Conservation (phyloP, 2,888 invertebrate species). For the Rotaria magnacalcarata region DNA sequence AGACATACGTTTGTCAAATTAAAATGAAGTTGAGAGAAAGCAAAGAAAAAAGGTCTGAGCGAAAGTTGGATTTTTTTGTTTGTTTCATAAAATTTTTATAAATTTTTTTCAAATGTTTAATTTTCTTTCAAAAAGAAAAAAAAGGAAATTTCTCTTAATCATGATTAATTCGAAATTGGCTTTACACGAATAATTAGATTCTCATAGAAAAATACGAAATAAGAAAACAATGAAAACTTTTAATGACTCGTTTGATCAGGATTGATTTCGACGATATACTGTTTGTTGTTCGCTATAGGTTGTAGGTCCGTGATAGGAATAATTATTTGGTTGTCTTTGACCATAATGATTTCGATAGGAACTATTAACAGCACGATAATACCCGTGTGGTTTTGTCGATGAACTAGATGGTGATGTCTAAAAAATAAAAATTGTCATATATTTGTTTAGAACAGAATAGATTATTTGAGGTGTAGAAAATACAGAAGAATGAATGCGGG, state of each 20-base stretch:
- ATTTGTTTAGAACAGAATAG: no score
- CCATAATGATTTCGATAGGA: neutral
- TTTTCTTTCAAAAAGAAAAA: conserved; percentile 22
- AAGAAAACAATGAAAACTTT: no score
- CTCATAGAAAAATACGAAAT: neutral
- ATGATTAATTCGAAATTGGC: neutral
- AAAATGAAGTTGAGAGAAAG: neutral
- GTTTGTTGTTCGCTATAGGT: neutral
- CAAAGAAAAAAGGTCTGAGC: neutral
- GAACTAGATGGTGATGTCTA: neutral
- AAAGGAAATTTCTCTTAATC: neutral
- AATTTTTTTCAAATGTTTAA: neutral
- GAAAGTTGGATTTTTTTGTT: neutral
- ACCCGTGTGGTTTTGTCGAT: neutral
- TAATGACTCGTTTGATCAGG: neutral
- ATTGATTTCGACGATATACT: neutral
- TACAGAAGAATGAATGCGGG: no score
- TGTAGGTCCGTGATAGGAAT: neutral
- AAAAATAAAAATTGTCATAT: neutral
- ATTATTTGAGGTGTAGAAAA: no score
- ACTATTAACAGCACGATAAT: neutral
- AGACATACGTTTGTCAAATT: neutral
- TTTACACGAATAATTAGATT: conserved; percentile 20
- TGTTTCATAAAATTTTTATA: neutral
- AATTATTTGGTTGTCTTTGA: neutral